Evolutionary conservation across 2,113 vertebrate species (phyloP).

Genomic region (Polyodon spathula): DNA sequence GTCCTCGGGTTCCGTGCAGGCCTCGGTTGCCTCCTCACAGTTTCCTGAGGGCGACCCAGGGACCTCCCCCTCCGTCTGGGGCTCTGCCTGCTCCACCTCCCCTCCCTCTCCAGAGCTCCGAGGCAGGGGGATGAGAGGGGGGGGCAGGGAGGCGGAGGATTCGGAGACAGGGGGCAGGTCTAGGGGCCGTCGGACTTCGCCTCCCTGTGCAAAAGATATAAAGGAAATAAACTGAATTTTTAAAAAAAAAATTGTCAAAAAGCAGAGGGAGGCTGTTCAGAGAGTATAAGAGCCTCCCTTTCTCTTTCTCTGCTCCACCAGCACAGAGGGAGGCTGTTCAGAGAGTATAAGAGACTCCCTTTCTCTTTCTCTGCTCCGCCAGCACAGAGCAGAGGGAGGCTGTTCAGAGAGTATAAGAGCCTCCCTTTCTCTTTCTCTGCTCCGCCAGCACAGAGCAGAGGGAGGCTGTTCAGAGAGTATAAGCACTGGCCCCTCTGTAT

Average conservation of each 20-base stretch:
- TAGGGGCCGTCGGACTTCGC: constrained; percentile 57
- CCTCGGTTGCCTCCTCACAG: constrained; percentile 51
- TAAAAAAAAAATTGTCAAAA: neutral
- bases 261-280: neutral
- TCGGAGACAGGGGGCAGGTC: constrained; percentile 39
- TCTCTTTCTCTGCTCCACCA: too few species aligned
- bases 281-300: constrained; percentile 6
- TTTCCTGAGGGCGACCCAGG: constrained; percentile 50
- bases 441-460: neutral
- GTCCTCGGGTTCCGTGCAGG: constrained; percentile 45
- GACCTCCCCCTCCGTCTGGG: constrained; percentile 55
- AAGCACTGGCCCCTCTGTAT: neutral
- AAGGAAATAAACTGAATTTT: neutral
- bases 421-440: too few species aligned
- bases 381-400: neutral
- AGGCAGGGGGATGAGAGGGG: constrained; percentile 71
- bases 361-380: too few species aligned
- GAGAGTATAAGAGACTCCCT: constrained; percentile 3
- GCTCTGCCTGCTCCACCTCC: constrained; percentile 44
- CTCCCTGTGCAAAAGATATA: constrained; percentile 44
- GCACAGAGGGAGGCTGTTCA: neutral
- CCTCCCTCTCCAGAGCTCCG: constrained; percentile 44
- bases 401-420: too few species aligned
- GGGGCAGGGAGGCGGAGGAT: constrained; percentile 45
- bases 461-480: neutral